Percentiles rank a stretch among this genome's conserved stretches.
phyloP scores from a whole-genome alignment of 2,113 vertebrate species.

The Corydoras maculifer region DNA sequence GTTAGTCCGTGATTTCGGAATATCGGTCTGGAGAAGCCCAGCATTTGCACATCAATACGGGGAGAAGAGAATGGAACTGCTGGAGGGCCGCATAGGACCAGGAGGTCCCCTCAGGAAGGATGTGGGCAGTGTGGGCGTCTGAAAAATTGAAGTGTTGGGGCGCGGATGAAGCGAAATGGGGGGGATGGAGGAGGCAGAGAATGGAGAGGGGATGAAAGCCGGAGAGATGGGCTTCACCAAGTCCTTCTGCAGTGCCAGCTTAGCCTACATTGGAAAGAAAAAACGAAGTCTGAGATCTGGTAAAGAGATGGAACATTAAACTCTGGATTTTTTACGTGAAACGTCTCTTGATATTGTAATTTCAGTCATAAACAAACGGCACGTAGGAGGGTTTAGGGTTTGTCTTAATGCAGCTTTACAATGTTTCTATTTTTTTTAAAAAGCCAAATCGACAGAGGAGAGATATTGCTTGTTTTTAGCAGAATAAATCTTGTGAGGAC shows the following conservation, averaged over 20 bases:
- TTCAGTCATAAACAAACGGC: too few relatives aligned
- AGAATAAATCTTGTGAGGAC: too few relatives aligned
- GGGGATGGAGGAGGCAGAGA: conserved; percentile 64
- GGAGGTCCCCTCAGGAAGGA: conserved; percentile 83
- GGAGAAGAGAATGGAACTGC: conserved; percentile 83
- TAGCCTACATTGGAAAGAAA: conserved; percentile 61
- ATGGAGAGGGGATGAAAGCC: conserved; percentile 78
- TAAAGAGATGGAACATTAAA: not conserved
- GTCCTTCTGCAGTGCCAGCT: conserved; percentile 83
- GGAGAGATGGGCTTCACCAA: conserved; percentile 82
- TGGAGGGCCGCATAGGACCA: conserved; percentile 79
- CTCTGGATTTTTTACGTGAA: too few relatives aligned
- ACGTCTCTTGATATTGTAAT: too few relatives aligned
- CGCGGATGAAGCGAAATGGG: conserved; percentile 80
- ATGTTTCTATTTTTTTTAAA: too few relatives aligned
- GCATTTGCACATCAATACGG: conserved; percentile 69
- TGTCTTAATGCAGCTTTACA: too few relatives aligned
- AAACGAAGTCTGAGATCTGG: not conserved
- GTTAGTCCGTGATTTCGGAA: conserved; percentile 11
- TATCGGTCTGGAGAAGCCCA: conserved; percentile 27
- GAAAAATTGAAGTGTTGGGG: conserved; percentile 75
- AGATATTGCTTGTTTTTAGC: too few relatives aligned
- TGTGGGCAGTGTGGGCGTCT: conserved; percentile 68
- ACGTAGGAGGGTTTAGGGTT: too few relatives aligned
- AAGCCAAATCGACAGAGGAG: too few relatives aligned